A percentile compares a stretch with the other conserved stretches of the same genome.
phyloP scores from a whole-genome alignment of 1,140 invertebrate species.

The Leptinotarsa defecta region DNA sequence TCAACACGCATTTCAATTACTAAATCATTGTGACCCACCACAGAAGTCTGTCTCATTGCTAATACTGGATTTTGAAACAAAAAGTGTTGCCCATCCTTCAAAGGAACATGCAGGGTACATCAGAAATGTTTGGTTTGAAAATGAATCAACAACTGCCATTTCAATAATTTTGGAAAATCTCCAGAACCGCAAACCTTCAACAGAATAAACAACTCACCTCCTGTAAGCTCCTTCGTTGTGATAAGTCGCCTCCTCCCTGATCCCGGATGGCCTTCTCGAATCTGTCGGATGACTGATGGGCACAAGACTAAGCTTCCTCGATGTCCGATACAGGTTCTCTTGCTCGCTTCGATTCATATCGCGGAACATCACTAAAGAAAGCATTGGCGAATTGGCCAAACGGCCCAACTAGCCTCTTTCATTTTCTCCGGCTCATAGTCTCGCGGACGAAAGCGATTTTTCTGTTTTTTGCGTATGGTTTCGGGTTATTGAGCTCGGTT shows the following conservation, averaged over 20 bases:
- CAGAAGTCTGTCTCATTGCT: no score
- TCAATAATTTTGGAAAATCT: no score
- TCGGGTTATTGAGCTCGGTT: neutral
- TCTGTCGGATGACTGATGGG: slow-evolving; percentile 42
- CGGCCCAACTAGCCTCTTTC: slow-evolving; percentile 29
- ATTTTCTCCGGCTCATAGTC: neutral
- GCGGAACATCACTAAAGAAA: slow-evolving; percentile 53
- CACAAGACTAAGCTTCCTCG: slow-evolving; percentile 61
- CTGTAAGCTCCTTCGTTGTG: slow-evolving; percentile 27
- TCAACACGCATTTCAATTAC: no score
- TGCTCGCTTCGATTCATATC: slow-evolving; percentile 68
- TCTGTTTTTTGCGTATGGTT: neutral
- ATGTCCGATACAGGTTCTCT: slow-evolving; percentile 65
- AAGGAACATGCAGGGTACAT: no score
- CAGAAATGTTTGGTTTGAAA: no score
- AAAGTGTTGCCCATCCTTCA: no score
- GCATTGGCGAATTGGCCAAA: slow-evolving; percentile 44
- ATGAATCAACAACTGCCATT: no score
- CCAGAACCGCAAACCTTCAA: no score
- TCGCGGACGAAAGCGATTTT: neutral
- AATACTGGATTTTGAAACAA: no score
- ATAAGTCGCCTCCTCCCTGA: slow-evolving; percentile 8
- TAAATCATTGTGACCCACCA: no score
- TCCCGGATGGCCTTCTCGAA: slow-evolving; percentile 39
- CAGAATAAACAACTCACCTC: slow-evolving; percentile 3